Evolutionary conservation across 2,113 vertebrate genomes (phyloP).

Genomic region (Laticauda laticaudata): DNA sequence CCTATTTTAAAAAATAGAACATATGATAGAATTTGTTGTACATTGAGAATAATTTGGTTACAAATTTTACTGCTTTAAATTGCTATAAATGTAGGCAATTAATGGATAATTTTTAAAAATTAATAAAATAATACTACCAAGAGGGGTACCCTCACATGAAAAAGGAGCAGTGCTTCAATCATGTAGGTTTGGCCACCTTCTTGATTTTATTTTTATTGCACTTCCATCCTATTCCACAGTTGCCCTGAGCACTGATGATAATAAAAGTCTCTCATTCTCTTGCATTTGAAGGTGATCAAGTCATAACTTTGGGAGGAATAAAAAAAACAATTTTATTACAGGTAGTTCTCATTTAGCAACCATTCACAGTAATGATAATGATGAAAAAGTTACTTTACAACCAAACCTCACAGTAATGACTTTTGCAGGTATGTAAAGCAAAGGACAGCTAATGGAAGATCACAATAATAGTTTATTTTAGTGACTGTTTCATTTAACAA

Average conservation of each 20-base stretch:
- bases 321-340: neutral
- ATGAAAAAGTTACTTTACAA: neutral
- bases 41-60: neutral
- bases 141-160: neutral
- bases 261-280: neutral
- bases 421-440: neutral
- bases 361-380: neutral
- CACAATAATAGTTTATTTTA: neutral
- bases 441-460: neutral
- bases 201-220: neutral
- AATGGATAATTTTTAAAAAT: neutral
- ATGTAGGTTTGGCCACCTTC: neutral
- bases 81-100: neutral
- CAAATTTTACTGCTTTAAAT: neutral
- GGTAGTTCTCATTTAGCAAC: neutral
- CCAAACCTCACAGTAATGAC: neutral
- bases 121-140: neutral
- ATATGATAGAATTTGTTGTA: neutral
- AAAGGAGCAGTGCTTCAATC: neutral
- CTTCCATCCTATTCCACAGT: neutral
- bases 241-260: neutral
- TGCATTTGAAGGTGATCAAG: neutral
- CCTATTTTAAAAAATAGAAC: neutral
- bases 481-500: neutral
- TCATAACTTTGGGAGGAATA: neutral